Percentiles rank a stretch among this genome's conserved stretches.
Conservation (phyloP, 2,888 invertebrate species). For the Nebria brevicollis region DNA sequence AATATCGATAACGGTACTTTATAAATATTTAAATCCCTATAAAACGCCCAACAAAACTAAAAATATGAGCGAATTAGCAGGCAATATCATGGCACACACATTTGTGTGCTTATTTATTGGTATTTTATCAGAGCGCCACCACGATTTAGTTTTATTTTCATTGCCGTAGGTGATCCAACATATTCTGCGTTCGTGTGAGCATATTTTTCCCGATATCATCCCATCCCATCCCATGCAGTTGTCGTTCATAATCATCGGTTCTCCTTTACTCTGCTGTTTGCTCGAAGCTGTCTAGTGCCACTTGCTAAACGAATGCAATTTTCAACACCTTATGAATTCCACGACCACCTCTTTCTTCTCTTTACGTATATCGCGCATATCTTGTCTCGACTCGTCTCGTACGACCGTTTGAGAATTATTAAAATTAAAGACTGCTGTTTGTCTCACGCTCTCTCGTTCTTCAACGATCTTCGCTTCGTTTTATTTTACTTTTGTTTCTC, state of each 20-base stretch:
- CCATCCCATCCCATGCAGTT: neutral
- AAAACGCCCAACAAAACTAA: neutral
- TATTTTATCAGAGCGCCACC: neutral
- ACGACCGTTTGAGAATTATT: constrained; percentile 12
- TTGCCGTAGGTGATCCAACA: neutral
- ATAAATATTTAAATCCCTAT: neutral
- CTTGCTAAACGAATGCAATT: constrained; percentile 42
- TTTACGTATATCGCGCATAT: neutral
- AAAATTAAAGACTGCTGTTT: constrained; percentile 16
- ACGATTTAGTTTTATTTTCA: neutral
- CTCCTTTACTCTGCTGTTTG: neutral
- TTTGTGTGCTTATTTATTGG: neutral
- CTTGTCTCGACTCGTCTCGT: neutral
- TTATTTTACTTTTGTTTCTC: neutral
- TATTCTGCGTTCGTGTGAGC: neutral
- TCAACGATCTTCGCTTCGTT: neutral
- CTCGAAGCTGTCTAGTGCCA: constrained; percentile 7
- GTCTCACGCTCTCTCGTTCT: neutral
- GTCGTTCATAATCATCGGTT: neutral
- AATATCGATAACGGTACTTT: neutral
- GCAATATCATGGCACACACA: neutral
- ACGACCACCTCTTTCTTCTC: neutral
- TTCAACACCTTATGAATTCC: constrained; percentile 45
- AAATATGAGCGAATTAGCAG: neutral
- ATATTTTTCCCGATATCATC: neutral